These are phyloP conservation scores for Ostrea edulis DNA, from an alignment of 1,140 invertebrate genomes.

Conservation along the genomic window DNA sequence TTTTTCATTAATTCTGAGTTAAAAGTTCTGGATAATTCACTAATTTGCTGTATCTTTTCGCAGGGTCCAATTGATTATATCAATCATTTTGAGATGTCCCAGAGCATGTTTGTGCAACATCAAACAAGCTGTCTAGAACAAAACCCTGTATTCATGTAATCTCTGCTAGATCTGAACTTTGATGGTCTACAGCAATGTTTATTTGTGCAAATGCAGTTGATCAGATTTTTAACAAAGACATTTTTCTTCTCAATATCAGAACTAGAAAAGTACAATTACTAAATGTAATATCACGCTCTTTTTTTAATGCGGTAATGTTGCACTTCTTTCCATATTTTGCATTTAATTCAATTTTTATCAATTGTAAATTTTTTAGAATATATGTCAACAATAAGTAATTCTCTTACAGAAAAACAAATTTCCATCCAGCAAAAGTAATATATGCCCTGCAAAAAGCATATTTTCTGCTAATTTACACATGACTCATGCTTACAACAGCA, in stretches of 20 bases:
- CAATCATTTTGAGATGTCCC: slow-evolving; percentile 23
- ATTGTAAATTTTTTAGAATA: not conserved
- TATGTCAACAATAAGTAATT: not conserved
- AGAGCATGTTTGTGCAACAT: slow-evolving; percentile 15
- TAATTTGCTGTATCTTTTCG: not conserved
- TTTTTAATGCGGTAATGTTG: not conserved
- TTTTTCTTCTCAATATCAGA: not conserved
- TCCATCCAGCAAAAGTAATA: not conserved
- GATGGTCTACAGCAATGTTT: not conserved
- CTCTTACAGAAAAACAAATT: not conserved
- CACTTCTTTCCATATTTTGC: not conserved
- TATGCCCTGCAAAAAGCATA: not conserved
- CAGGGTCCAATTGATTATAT: not conserved
- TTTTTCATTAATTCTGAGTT: not conserved
- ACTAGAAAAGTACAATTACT: not conserved
- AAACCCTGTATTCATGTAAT: slow-evolving; percentile 20
- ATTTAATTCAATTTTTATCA: not conserved
- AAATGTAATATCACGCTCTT: not conserved
- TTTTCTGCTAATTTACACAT: slow-evolving; percentile 1
- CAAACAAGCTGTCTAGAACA: not conserved
- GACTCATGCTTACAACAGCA: not conserved
- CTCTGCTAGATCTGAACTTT: not conserved
- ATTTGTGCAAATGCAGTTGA: slow-evolving; percentile 4
- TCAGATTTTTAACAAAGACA: slow-evolving; percentile 11
- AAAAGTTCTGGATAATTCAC: not conserved